Base-by-base conservation (phyloP, 2,888 invertebrate genomes). In the Acrobasis suavella region DNA sequence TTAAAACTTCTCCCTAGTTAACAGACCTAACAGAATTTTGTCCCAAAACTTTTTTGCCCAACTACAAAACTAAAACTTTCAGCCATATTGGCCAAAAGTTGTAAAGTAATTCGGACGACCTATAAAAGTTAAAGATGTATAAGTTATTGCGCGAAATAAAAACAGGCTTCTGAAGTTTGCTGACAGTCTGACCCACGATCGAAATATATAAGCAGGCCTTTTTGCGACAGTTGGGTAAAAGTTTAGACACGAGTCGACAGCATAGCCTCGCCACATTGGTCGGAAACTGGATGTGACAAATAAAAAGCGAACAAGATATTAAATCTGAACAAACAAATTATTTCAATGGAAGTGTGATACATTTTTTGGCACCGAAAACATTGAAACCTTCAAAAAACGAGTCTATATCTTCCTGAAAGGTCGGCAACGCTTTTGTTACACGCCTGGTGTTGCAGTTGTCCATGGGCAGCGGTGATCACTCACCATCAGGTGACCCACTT, bases 1-100 rank as follows among this genome's bases (percentile, higher is more conserved):
- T 83, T 83, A 83, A 82, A 83, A 82, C 76, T 81, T 81, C 65
- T 58, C 60, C 65, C 65, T 70, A 69, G 75, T 77, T 74, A 68
- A 64, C 67, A 55, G 67, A 69, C 64, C 71, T 64, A 66, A 72
- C 69, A 65, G 67, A 72, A 72, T 69, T 72, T 72, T 64, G 67
- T 65, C 66, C 65, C 62, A 22, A 66, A 78, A 77, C 68, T 76
- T 77, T 78, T 81, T 79, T 74, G 66, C 68, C 65, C 63, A 60
- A 63, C 64, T 55, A 54, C 55, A 49, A 64, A 69, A 69, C 67
- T 70, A 64, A 67, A 65, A 69, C 58, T 63, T 66, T 14, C 17
- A 16, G 12, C 49, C 37, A 50, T 62, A 55, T 61, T 54, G 42
- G 62, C 50, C 49, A 49, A 50, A 62, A 60, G 56, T 56, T 37